Base-by-base conservation (phyloP, 2,888 invertebrate genomes). In the Harpalus rufipes region DNA sequence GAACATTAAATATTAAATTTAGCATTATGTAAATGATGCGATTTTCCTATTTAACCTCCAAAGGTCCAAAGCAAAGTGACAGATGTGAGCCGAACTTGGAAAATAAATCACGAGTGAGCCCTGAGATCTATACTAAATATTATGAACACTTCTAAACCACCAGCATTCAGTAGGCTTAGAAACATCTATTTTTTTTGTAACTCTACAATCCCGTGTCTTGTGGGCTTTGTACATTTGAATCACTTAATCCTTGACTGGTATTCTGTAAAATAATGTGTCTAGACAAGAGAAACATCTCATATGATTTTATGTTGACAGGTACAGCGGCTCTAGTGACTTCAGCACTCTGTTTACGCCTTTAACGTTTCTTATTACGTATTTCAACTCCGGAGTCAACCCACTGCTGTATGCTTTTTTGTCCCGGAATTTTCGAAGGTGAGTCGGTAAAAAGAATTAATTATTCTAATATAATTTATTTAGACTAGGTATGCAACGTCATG, bases 351-450 rank as follows among this genome's bases (percentile, higher is more conserved):
- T 97, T 86, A 97, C 97, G 8, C 97, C 97, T 0, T 93, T 97
- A 86, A 97, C 97, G 16, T 97, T 96, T 91, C 94, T 98, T 86
- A 93, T 97, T 87, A 94, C 97, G 63, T 98, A 97, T 90, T 94
- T 96, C 91, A 97, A 98, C 92, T 97, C 97, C 14, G 97, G 96
- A 72, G 94, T 98, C 86, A 98, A 98, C 91, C 98, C 98, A 0
- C 92, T 98, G 78, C 93, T 98, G 7, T 98, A 98, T 91, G 97
- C 97, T 4, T 96, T 98, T 90, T 92, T 98, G 80, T 95, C 94
- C 1, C 92, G 93, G 58, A 93, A 94, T 88, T 95, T 95, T 89
- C 88, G 91, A 86, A 89, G 90, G 90, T 91, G 86, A 88, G 88
- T 58, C n/a, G 0, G 25, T 10, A 41, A 18, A 14, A 7, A 63